phyloP scores from a whole-genome alignment of 2,113 vertebrate genomes.

The Donacobius atricapilla region DNA sequence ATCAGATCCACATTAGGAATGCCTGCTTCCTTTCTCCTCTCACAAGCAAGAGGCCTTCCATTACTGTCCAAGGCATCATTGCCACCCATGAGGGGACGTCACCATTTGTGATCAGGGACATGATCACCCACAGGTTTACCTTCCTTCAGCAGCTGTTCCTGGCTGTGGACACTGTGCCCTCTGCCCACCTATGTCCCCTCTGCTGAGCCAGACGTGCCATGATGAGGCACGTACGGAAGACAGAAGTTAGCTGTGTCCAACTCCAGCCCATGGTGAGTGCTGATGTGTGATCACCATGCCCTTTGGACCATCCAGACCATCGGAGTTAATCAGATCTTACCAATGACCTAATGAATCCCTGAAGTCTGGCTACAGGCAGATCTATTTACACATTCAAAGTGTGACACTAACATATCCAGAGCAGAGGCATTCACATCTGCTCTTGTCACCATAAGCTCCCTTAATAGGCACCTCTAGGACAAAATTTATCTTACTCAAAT shows the following conservation, averaged over 20 bases:
- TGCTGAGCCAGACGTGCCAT: accelerated
- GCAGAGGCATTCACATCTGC: not conserved
- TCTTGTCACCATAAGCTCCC: not conserved
- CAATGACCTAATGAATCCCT: not conserved
- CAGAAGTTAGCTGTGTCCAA: not conserved
- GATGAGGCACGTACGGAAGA: not conserved
- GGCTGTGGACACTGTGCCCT: not conserved
- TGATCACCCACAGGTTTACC: not conserved
- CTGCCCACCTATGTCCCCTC: not conserved
- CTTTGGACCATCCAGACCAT: not conserved
- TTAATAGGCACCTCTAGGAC: not conserved
- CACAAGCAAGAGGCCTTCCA: not conserved
- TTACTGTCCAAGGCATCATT: not conserved
- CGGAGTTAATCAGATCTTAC: not conserved
- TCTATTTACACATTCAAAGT: not conserved
- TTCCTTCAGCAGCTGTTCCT: not conserved
- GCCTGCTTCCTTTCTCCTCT: not conserved
- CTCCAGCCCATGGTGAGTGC: accelerated
- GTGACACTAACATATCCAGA: not conserved
- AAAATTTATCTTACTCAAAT: not conserved
- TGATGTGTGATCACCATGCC: not conserved
- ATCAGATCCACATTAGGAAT: not conserved
- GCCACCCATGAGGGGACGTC: not conserved
- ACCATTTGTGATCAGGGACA: not conserved
- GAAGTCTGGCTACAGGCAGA: not conserved